Conservation (phyloP, 1,140 invertebrate genomes). For the Drosophila carrolli region DNA sequence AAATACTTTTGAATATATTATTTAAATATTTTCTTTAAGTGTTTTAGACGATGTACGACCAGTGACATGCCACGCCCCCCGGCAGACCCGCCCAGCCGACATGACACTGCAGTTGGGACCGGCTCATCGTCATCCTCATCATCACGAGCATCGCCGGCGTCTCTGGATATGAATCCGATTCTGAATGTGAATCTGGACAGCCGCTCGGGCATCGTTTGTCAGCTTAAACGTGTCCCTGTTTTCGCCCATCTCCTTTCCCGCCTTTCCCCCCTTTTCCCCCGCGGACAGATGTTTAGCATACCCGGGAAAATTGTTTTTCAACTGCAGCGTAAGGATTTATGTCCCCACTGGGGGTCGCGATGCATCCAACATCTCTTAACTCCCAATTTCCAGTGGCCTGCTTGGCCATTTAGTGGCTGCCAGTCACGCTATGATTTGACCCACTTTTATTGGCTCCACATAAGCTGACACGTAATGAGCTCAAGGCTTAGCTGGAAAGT, state of each 20-base stretch:
- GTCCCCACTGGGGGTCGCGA: constrained; percentile 38
- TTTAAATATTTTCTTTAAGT: constrained; percentile 30
- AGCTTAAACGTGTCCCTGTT: constrained; percentile 65
- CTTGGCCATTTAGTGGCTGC: constrained; percentile 73
- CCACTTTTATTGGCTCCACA: constrained; percentile 60
- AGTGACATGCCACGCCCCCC: constrained; percentile 36
- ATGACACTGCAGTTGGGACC: constrained; percentile 51
- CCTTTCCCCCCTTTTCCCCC: constrained; percentile 18
- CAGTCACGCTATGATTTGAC: constrained; percentile 68
- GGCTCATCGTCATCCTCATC: constrained; percentile 45
- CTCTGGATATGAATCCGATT: constrained; percentile 46
- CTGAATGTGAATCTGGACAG: constrained; percentile 53
- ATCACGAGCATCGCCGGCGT: constrained; percentile 34
- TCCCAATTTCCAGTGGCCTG: constrained; percentile 27
- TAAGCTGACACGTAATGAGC: constrained; percentile 74
- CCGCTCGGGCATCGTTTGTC: constrained; percentile 68
- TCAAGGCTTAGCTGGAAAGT: constrained; percentile 38
- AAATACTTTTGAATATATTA: too few species aligned
- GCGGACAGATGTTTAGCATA: constrained; percentile 73
- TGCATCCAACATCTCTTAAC: constrained; percentile 11
- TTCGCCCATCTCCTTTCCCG: background rate
- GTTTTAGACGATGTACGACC: constrained; percentile 30
- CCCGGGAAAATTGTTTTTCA: constrained; percentile 80
- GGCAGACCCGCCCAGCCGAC: constrained; percentile 24
- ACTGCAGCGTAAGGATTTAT: constrained; percentile 75